Evolutionary conservation across 2,113 vertebrate genomes (phyloP).

Genomic region (Pituophis catenifer): DNA sequence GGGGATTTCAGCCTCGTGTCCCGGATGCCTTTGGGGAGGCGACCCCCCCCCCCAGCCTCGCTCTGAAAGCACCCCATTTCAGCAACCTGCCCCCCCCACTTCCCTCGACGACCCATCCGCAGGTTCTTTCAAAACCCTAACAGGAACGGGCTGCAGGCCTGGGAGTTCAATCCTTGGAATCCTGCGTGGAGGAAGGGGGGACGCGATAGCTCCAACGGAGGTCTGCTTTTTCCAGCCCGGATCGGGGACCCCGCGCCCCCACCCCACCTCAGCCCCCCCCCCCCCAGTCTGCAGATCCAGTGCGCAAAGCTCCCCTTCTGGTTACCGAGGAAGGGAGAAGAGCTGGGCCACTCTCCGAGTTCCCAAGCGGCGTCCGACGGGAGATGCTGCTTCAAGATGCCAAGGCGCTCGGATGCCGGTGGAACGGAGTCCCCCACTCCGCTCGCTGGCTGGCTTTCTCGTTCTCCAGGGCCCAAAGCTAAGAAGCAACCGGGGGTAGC

Average conservation of each 20-base stretch:
- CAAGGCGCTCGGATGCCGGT: fast-evolving
- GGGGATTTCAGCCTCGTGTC: background rate
- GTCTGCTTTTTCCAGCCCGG: background rate
- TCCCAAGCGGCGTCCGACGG: no score
- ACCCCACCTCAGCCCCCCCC: no score
- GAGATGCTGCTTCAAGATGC: background rate
- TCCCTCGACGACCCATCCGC: background rate
- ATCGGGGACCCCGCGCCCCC: no score
- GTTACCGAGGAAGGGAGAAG: background rate
- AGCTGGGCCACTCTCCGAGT: background rate
- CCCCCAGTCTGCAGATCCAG: background rate
- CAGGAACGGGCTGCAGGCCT: fast-evolving
- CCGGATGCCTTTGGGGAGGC: background rate
- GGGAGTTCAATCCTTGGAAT: background rate
- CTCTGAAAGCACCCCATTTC: background rate
- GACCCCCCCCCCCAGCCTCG: background rate
- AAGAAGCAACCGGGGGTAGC: background rate
- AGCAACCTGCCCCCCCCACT: background rate
- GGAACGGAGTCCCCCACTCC: background rate
- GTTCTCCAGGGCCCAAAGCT: background rate
- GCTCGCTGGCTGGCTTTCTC: background rate
- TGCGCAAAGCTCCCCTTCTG: background rate
- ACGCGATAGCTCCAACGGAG: background rate
- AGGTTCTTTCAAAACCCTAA: background rate
- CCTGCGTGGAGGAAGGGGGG: no score